These are phyloP conservation scores for Scartelaos histophorus DNA, from an alignment of 2,113 vertebrate genomes.

Conservation along the genomic window DNA sequence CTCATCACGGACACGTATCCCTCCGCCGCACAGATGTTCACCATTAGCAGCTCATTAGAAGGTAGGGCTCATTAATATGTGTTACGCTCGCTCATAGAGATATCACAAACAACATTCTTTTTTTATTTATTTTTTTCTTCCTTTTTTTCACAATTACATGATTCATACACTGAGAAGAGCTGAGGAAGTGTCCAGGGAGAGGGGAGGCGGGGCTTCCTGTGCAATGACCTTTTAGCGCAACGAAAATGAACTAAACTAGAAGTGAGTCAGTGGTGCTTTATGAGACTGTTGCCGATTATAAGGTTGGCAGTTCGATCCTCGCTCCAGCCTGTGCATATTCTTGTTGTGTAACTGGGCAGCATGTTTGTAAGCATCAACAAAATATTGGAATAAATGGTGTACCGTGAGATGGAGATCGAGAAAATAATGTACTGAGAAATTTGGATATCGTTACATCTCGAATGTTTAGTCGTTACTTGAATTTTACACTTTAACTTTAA, in stretches of 20 bases:
- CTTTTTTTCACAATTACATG: neutral
- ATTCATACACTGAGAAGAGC: neutral
- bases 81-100: neutral
- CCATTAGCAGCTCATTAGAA: conserved; percentile 1
- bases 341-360: too few relatives aligned
- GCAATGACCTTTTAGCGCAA: neutral
- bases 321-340: too few relatives aligned
- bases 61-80: neutral
- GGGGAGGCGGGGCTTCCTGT: neutral
- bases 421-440: too few relatives aligned
- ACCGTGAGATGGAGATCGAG: too few relatives aligned
- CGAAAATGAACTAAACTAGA: neutral
- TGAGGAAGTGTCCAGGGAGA: neutral
- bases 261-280: too few relatives aligned
- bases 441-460: too few relatives aligned
- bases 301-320: neutral
- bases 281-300: neutral
- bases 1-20: conserved; percentile 1
- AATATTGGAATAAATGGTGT: too few relatives aligned
- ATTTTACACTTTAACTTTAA: too few relatives aligned
- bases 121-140: too few relatives aligned
- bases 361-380: too few relatives aligned
- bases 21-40: neutral
- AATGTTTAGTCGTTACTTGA: too few relatives aligned
- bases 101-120: neutral